Evolutionary conservation across 2,888 invertebrate species (phyloP).

Genomic region (Strigamia transsilvanica): DNA sequence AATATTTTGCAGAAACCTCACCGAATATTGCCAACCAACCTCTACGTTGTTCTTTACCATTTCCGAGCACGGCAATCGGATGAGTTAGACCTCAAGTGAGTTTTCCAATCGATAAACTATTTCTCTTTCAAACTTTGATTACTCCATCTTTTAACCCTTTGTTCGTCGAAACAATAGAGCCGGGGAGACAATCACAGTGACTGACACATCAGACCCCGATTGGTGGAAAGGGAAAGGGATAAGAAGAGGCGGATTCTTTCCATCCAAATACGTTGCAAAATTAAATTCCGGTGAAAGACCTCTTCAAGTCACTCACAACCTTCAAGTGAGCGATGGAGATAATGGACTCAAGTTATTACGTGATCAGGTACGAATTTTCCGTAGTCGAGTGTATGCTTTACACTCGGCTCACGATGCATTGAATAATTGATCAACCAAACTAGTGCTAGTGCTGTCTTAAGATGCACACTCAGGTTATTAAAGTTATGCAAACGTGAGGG

Average conservation of each 20-base stretch:
- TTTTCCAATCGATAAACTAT: slow-evolving; percentile 22
- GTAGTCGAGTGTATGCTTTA: not conserved
- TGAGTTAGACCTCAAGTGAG: slow-evolving; percentile 87
- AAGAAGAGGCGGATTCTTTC: slow-evolving; percentile 90
- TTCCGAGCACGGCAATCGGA: slow-evolving; percentile 93
- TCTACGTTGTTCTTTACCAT: slow-evolving; percentile 94
- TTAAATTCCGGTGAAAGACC: slow-evolving; percentile 89
- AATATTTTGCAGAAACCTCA: slow-evolving; percentile 76
- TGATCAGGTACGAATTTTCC: slow-evolving; percentile 73
- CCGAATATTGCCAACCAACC: slow-evolving; percentile 84
- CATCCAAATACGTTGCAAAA: slow-evolving; percentile 92
- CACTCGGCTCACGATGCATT: no score
- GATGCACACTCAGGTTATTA: no score
- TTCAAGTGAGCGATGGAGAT: slow-evolving; percentile 83
- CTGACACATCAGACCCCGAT: slow-evolving; percentile 92
- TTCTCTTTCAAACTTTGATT: slow-evolving; percentile 10
- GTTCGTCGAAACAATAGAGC: slow-evolving; percentile 67
- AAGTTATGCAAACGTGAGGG: no score
- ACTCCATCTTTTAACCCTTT: not conserved
- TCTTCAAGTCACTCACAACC: slow-evolving; percentile 84
- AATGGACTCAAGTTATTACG: slow-evolving; percentile 82
- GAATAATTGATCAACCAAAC: no score
- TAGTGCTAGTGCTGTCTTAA: no score
- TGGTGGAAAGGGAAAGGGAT: slow-evolving; percentile 97
- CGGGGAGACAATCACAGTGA: slow-evolving; percentile 89